A percentile compares a stretch with the other conserved stretches of the same genome.
Evolutionary conservation across 1,140 invertebrate genomes (phyloP).

Genomic region (Heliconius melpomene): DNA sequence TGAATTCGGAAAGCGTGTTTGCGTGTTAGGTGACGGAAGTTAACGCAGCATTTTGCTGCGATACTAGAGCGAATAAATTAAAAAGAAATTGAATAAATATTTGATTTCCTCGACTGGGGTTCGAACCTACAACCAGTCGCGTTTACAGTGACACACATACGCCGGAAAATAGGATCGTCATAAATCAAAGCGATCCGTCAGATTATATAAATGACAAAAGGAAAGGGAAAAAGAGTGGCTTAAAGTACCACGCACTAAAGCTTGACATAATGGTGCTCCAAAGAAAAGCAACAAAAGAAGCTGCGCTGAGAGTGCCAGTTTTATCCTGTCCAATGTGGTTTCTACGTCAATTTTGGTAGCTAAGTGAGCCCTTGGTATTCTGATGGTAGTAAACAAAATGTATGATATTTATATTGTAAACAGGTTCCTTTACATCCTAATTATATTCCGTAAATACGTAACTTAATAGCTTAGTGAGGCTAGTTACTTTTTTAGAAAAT

Average conservation of each 20-base stretch:
- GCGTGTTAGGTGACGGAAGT: too few relatives aligned
- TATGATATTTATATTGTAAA: not conserved
- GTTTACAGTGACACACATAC: too few relatives aligned
- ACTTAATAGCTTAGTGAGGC: too few relatives aligned
- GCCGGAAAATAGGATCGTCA: not conserved
- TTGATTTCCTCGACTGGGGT: too few relatives aligned
- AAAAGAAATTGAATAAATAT: too few relatives aligned
- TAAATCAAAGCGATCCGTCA: not conserved
- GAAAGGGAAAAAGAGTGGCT: conserved; percentile 25
- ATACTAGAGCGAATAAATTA: too few relatives aligned
- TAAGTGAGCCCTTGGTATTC: not conserved
- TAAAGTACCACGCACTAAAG: conserved; percentile 32
- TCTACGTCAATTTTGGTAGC: conserved; percentile 30
- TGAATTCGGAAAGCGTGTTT: too few relatives aligned
- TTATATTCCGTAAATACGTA: too few relatives aligned
- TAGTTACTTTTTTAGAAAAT: too few relatives aligned
- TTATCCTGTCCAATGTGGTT: conserved; percentile 32
- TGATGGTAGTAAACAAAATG: not conserved
- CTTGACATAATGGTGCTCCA: conserved; percentile 28
- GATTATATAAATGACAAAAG: conserved; percentile 19
- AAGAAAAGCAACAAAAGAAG: conserved; percentile 35
- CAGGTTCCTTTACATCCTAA: not conserved
- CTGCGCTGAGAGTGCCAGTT: conserved; percentile 19
- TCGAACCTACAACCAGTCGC: too few relatives aligned
- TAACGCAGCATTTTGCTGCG: too few relatives aligned